Conservation (phyloP, 64 coral and sea anemone species). For the Montipora capricornis region DNA sequence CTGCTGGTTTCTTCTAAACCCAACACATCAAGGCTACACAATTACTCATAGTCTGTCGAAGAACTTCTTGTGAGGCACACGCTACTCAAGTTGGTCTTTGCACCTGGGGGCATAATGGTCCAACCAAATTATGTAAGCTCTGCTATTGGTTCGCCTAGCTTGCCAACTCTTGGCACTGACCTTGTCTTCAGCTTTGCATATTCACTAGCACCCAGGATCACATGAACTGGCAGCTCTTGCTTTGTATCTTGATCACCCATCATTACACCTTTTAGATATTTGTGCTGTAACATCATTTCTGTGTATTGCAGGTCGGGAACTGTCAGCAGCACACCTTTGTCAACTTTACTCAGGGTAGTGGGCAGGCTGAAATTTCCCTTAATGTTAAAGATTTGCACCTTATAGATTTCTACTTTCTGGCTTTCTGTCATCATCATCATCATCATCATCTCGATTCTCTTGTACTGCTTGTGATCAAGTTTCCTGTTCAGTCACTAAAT, state of each 20-base stretch:
- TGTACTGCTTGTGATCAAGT: constrained; percentile 3
- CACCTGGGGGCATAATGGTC: constrained; percentile 52
- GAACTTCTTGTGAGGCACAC: constrained; percentile 47
- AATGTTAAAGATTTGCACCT: constrained; percentile 27
- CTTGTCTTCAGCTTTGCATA: constrained; percentile 58
- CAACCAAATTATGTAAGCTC: constrained; percentile 47
- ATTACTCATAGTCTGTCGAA: constrained; percentile 29
- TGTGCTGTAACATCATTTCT: constrained; percentile 29
- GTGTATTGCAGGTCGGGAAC: constrained; percentile 28
- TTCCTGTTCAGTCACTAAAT: constrained; percentile 5
- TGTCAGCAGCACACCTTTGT: constrained; percentile 32
- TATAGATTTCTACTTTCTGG: constrained; percentile 53
- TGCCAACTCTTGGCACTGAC: constrained; percentile 23
- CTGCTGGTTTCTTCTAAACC: constrained; percentile 46
- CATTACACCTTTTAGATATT: constrained; percentile 39
- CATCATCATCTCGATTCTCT: constrained; percentile 67
- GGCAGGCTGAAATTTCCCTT: constrained; percentile 7
- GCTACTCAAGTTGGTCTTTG: constrained; percentile 17
- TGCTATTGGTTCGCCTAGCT: constrained; percentile 42
- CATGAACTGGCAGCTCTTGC: constrained; percentile 36
- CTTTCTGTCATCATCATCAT: constrained; percentile 45
- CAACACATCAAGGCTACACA: constrained; percentile 50
- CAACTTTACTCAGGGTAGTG: constrained; percentile 58
- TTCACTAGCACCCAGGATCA: constrained; percentile 53
- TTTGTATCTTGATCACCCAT: constrained; percentile 62